Conservation (phyloP, 1,140 invertebrate genomes). For the Philopotamus ludificatus region DNA sequence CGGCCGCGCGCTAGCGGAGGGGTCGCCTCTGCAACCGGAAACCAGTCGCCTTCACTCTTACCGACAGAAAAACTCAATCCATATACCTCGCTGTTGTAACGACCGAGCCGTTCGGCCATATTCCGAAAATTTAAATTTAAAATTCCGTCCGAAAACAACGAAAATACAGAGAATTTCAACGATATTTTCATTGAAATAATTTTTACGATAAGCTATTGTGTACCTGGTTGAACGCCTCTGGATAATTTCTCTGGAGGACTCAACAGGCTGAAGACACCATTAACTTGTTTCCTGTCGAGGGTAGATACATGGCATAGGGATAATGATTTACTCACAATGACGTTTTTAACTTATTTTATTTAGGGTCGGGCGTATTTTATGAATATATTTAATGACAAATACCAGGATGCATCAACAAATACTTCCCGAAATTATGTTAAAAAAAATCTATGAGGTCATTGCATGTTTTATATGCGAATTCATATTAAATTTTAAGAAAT, state of each 20-base stretch:
- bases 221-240: constrained; percentile 6
- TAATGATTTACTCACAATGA: constrained; percentile 21
- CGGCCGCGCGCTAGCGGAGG: constrained; percentile 10
- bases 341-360: too few relatives aligned
- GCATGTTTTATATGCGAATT: too few relatives aligned
- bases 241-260: too few relatives aligned
- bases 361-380: too few relatives aligned
- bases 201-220: constrained; percentile 1
- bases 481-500: too few relatives aligned
- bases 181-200: neutral
- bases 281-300: constrained; percentile 23
- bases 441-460: too few relatives aligned
- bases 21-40: constrained; percentile 26
- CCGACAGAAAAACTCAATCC: constrained; percentile 1
- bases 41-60: constrained; percentile 20
- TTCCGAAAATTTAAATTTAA: neutral
- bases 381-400: neutral
- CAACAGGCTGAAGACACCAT: constrained; percentile 18
- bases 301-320: constrained; percentile 8
- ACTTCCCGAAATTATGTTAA: too few relatives aligned
- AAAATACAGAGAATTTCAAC: too few relatives aligned
- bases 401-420: too few relatives aligned
- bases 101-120: neutral
- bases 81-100: too few relatives aligned
- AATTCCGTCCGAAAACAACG: too few relatives aligned